These are phyloP conservation scores for Thymallus thymallus DNA, from an alignment of 2,113 vertebrate genomes.

Conservation along the genomic window DNA sequence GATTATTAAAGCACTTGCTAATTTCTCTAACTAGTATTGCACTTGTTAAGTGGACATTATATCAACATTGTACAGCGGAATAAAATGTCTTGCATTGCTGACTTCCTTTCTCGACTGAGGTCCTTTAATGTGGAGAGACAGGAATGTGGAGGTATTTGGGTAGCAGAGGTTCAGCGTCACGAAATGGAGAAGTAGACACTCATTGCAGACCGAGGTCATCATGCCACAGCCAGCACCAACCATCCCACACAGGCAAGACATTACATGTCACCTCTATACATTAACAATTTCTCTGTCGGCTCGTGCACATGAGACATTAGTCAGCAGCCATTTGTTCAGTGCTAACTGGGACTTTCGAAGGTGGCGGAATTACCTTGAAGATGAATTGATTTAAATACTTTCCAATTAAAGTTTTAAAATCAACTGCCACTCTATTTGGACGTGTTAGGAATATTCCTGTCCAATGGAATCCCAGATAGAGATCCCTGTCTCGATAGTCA, in stretches of 20 bases:
- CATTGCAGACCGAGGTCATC: slow-evolving; percentile 5
- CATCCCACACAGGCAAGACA: slow-evolving; percentile 20
- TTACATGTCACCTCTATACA: neutral
- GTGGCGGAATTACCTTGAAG: neutral
- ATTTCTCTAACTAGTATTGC: slow-evolving; percentile 13
- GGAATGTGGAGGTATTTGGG: slow-evolving; percentile 29
- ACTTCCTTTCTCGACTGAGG: slow-evolving; percentile 43
- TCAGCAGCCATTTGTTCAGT: no score
- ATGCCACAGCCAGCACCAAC: slow-evolving; percentile 12
- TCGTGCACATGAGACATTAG: no score
- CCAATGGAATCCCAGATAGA: slow-evolving; percentile 54
- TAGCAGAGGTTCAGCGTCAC: slow-evolving; percentile 12
- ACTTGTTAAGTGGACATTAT: slow-evolving; percentile 52
- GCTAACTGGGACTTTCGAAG: neutral
- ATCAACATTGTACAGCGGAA: slow-evolving; percentile 58
- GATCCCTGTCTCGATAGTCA: slow-evolving; percentile 20
- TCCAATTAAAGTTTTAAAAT: neutral
- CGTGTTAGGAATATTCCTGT: slow-evolving; percentile 34
- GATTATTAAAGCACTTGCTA: slow-evolving; percentile 30
- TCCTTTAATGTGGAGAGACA: slow-evolving; percentile 47
- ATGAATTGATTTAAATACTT: neutral
- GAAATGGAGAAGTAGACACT: slow-evolving; percentile 1
- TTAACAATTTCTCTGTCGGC: neutral
- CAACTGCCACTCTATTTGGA: slow-evolving; percentile 7
- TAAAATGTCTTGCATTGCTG: slow-evolving; percentile 68